A percentile compares a stretch with the other conserved stretches of the same genome.
phyloP scores from a whole-genome alignment of 2,888 invertebrate species.

The Bellardia pandia region DNA sequence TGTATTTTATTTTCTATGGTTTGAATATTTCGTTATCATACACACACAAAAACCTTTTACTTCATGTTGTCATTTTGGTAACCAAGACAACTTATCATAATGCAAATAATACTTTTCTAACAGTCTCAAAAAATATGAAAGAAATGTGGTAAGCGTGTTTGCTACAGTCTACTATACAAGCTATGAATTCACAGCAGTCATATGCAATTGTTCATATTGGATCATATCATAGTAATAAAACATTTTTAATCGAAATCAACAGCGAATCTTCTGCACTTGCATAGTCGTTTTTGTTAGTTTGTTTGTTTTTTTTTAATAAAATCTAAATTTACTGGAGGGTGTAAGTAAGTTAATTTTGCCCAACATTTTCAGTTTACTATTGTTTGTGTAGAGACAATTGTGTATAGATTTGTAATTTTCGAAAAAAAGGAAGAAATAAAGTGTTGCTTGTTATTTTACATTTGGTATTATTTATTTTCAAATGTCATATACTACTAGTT shows the following conservation, averaged over 20 bases:
- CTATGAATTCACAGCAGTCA: neutral
- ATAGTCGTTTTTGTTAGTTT: no score
- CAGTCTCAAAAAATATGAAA: neutral
- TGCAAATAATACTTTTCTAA: constrained; percentile 65
- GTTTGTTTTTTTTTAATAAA: no score
- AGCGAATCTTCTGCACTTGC: no score
- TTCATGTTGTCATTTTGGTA: constrained; percentile 64
- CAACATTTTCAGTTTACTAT: neutral
- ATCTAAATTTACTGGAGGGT: neutral
- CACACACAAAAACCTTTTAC: constrained; percentile 18
- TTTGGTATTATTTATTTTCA: constrained; percentile 8
- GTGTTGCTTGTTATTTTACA: constrained; percentile 42
- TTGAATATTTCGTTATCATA: constrained; percentile 34
- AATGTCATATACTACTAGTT: neutral
- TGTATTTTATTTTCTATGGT: constrained; percentile 14
- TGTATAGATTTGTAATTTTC: constrained; percentile 48
- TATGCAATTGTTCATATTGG: neutral
- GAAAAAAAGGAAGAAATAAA: constrained; percentile 12
- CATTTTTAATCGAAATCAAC: no score
- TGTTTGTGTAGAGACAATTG: constrained; percentile 39
- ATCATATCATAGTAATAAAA: no score
- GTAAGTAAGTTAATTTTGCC: neutral
- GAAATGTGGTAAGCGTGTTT: neutral
- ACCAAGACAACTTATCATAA: constrained; percentile 70
- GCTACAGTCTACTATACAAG: neutral